Evolutionary conservation across 2,888 invertebrate species (phyloP).

Genomic region (Drosophila nr. perissopoda): DNA sequence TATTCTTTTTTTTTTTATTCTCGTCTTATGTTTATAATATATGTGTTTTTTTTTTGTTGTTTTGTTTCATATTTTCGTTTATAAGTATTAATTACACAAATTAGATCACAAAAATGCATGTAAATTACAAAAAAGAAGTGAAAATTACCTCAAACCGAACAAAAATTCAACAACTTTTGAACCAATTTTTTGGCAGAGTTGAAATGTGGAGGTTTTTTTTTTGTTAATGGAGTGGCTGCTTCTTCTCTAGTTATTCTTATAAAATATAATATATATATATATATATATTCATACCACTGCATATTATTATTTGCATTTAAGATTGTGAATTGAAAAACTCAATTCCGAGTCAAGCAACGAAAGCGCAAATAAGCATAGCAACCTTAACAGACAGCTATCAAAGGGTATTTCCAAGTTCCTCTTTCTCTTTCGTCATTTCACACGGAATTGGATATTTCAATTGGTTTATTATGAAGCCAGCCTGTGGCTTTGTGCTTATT

Average conservation of each 20-base stretch:
- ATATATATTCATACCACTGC: conserved; percentile 1
- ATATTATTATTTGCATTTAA: background rate
- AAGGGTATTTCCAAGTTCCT: background rate
- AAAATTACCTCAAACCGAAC: conserved; percentile 64
- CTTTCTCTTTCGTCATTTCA: background rate
- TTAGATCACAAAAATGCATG: conserved; percentile 83
- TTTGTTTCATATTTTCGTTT: conserved; percentile 65
- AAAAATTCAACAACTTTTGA: conserved; percentile 41
- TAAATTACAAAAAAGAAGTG: conserved; percentile 75
- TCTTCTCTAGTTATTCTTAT: conserved; percentile 32
- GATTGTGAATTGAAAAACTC: background rate
- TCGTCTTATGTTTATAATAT: conserved; percentile 52
- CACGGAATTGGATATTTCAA: background rate
- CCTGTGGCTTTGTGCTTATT: conserved; percentile 1
- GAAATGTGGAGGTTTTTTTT: conserved; percentile 20
- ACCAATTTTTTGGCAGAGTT: conserved; percentile 44
- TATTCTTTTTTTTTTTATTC: conserved; percentile 48
- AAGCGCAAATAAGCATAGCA: background rate
- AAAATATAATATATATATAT: conserved; percentile 17
- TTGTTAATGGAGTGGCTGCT: conserved; percentile 23
- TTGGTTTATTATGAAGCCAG: conserved; percentile 1
- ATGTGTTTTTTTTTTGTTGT: conserved; percentile 48
- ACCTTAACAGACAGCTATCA: background rate
- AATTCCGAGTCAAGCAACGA: background rate
- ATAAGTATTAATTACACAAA: conserved; percentile 79